Base-by-base conservation (phyloP, 23 tunicate genomes). In the Pegea sp. region DNA sequence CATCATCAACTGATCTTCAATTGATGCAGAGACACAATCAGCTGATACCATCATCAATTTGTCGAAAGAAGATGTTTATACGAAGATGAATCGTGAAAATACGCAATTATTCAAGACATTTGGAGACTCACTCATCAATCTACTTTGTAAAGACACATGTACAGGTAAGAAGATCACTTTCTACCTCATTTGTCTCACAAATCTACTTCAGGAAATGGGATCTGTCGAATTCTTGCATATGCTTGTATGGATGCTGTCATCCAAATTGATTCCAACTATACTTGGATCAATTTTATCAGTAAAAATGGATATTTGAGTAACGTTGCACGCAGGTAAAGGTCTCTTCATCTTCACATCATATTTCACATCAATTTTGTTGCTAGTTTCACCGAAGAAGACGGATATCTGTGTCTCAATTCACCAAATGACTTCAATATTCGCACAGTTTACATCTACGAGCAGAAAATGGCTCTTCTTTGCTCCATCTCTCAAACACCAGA, bases 381-480 rank as follows among this genome's bases (percentile, higher is more conserved):
- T 55, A 80, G 93, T 55, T 64, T 80, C 44, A 24, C 52, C 13
- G 68, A 66, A 3, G 80, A 72, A 56, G 93, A 80, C 32, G 69
- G 44, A 48, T 23, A 69, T 48, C 65, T 80, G 1, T 70, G 31
- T 1, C 60, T 80, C 1, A 24, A 62, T 18, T 79, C 93, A 1
- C 29, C 54, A 21, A 23, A 68, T 4, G 81, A 58, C 0, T 64
- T n/a, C n/a, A n/a, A 79, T 18, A 32, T 58, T 0, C 69, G 93
- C 16, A 34, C 75, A 1, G 67, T 71, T 22, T 84, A 60, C 68
- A 68, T 84, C 54, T 84, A 66, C 72, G 95, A 84, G 54, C 95
- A 84, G 48, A 73, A 84, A 60, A 84, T 84, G 95, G 76, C 95
- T 48, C 68, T 84, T 26, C 48, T 84, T 29, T 54, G 95, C 56